These are phyloP conservation scores for Steinernema hermaphroditum DNA, from an alignment of 2,888 invertebrate genomes.

Conservation along the genomic window DNA sequence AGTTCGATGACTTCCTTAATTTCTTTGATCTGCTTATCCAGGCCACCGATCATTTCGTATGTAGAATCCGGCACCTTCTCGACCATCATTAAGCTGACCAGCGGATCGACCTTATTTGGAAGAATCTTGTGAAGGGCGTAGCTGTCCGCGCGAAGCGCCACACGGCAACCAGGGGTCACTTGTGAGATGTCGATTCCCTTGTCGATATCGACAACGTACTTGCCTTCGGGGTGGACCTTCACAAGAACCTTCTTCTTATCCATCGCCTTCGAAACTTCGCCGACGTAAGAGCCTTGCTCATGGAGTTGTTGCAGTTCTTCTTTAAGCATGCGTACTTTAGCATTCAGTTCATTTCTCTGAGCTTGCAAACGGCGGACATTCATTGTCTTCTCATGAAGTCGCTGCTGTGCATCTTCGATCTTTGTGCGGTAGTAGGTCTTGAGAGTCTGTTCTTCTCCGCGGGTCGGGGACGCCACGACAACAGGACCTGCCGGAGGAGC, in stretches of 20 bases:
- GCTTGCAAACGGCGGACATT: conserved; percentile 94
- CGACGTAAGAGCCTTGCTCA: conserved; percentile 98
- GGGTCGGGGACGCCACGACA: not conserved
- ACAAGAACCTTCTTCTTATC: conserved; percentile 99
- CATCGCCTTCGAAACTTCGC: conserved; percentile 99
- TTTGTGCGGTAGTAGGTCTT: conserved; percentile 95
- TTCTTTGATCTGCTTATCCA: conserved; percentile 99
- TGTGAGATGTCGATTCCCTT: conserved; percentile 98
- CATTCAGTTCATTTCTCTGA: conserved; percentile 96
- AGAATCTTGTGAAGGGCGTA: conserved; percentile 97
- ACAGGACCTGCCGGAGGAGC: not conserved
- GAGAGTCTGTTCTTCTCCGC: conserved; percentile 77
- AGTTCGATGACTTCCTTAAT: conserved; percentile 99
- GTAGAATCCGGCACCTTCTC: conserved; percentile 99
- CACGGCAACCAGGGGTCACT: conserved; percentile 94
- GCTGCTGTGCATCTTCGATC: conserved; percentile 89
- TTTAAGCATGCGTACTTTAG: conserved; percentile 94
- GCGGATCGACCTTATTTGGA: conserved; percentile 96
- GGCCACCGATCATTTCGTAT: conserved; percentile 98
- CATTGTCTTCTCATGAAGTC: conserved; percentile 95
- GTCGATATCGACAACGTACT: conserved; percentile 98
- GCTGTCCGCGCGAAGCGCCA: conserved; percentile 95
- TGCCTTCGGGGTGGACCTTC: conserved; percentile 97
- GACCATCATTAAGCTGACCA: conserved; percentile 99
- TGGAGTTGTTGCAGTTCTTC: conserved; percentile 91